Evolutionary conservation across 92 coral and sea anemone species (phyloP), one percentile per base, ranked within the genome.

Genomic region (Zoanthus sociatus): DNA sequence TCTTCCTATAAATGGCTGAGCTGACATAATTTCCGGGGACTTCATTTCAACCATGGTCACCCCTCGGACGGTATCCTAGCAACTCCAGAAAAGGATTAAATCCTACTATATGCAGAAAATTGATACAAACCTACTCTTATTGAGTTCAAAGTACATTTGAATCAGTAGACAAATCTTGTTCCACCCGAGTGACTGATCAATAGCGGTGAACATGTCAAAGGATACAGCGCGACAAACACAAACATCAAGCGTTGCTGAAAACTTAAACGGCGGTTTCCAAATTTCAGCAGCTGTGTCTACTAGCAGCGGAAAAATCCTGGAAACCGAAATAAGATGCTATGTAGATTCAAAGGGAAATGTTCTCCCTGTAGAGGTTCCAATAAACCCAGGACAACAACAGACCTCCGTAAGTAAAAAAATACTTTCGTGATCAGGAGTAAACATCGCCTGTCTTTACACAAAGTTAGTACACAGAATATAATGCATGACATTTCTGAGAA

Each of bases 261-360:
- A 53, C 33, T 16, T 51, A 15, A 76, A 26, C 10, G 46, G 82
- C 21, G 17, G 21, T 76, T 21, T 14, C 82, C 60, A 6, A 30
- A 13, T 33, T 69, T 9, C 42, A 26, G 30, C n/a, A 14, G 3
- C 74, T 26, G 16, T 15, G 5, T 32, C 4, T 14, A 4, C 64
- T 15, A 37, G 42, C 8, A 14, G 42, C 1, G 54, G 30, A n/a
- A 67, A 47, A 47, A 47, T 21, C 9, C 15, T 54, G 17, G 63
- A 81, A 47, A 66, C 85, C 45, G 85, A 81, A 66, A 67, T 67
- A 18, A 67, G 85, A 50, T 81, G 85, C 46, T 81, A 44, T 20
- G 85, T 81, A 20, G 85, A 81, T 46, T 46, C 75, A 6, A 17
- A 66, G 26, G 85, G 85, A 4, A 81, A 66, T 6, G 85, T 81